Evolutionary conservation across 1,140 invertebrate species (phyloP), one percentile per base, ranked within the genome.

Genomic region (Drosophila lini): DNA sequence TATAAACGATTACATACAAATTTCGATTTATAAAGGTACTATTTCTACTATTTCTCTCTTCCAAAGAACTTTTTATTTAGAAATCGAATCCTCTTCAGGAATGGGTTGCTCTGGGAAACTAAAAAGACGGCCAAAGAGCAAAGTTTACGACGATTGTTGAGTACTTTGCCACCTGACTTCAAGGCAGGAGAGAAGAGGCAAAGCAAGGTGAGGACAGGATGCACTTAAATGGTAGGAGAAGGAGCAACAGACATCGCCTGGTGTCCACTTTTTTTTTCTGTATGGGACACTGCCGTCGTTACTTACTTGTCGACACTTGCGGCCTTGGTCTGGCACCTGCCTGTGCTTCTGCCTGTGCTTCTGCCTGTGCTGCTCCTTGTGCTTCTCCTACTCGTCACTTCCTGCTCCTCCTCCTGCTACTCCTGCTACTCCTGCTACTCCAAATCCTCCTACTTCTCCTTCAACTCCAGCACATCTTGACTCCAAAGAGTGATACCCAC

Each of bases 81-180:
- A 0, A 28, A 28, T 28, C 25, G 25, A 28, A 28, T 28, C 25
- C 25, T 28, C 25, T 28, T 6, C 25, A 28, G 25, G 5, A 28
- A 28, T 28, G 5, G 25, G 25, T 28, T 28, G 25, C 5, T 28
- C 25, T 28, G 5, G 25, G 22, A 22, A 22, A 22, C 22, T 22
- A 22, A 22, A 22, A 22, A 19, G 19, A 19, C 19, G 19, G 19
- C 0, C 5, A 55, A 48, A 50, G 42, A 47, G 19, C 36, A 79
- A 78, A 78, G 75, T 78, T 78, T 73, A 32, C 32, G 36, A 11
- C 41, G n/a, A 55, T 71, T 64, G 76, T 70, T 63, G 60, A 55
- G 45, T 31, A 25, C 16, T 40, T 53, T 41, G 47, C 19, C 58
- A 76, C 47, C 74, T 50, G 48, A 36, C n/a, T 9, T 34, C 16